Evolutionary conservation across 2,888 invertebrate species (phyloP).

Genomic region (Eueremaeus valkanovi): DNA sequence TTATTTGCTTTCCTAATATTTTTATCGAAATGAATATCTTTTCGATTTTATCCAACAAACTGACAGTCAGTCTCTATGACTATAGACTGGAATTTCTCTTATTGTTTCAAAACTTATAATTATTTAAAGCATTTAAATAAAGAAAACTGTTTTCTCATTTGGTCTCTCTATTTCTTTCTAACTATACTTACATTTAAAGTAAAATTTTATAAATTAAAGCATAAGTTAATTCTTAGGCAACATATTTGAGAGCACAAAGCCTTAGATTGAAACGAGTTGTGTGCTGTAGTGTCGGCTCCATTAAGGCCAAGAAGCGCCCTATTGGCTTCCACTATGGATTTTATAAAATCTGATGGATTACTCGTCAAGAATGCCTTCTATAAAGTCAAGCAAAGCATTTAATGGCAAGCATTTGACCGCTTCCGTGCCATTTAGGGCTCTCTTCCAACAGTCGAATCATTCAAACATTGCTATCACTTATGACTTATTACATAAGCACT

Average conservation of each 20-base stretch:
- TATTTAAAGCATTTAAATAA: not conserved
- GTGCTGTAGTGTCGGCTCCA: conserved; percentile 28
- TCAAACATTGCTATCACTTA: no score
- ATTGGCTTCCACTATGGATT: conserved; percentile 21
- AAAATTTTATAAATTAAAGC: no score
- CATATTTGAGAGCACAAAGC: not conserved
- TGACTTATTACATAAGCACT: not conserved
- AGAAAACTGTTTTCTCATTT: not conserved
- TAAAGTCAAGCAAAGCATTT: conserved; percentile 3
- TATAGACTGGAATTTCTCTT: not conserved
- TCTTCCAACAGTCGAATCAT: not conserved
- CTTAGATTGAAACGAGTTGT: conserved; percentile 5
- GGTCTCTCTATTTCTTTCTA: not conserved
- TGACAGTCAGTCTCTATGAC: not conserved
- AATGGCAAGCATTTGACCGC: conserved; percentile 22
- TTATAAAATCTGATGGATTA: conserved; percentile 25
- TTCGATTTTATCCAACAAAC: not conserved
- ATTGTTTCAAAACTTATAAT: not conserved
- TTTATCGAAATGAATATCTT: conserved; percentile 25
- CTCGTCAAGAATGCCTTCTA: conserved; percentile 27
- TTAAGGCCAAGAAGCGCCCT: conserved; percentile 26
- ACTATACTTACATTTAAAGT: no score
- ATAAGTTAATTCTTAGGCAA: not conserved
- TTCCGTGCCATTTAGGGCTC: conserved; percentile 20
- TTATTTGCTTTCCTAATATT: not conserved